Evolutionary conservation across 2,113 vertebrate genomes (phyloP).

Genomic region (Neogobius melanostomus): DNA sequence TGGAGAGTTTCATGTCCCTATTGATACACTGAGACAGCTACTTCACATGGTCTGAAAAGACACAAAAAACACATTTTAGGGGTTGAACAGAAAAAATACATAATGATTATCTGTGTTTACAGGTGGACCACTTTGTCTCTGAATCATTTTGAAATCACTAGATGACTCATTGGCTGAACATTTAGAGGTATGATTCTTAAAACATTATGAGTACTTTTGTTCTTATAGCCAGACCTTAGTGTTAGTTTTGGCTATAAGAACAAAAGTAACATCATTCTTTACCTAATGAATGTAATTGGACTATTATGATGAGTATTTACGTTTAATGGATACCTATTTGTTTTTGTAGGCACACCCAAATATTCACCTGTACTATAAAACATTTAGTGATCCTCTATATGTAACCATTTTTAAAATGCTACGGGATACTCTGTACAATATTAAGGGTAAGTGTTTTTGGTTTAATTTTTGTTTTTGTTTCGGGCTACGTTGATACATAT

Average conservation of each 20-base stretch:
- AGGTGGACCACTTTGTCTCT: conserved; percentile 91
- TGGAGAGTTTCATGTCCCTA: conserved; percentile 87
- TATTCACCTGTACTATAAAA: conserved; percentile 85
- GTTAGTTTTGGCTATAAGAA: too few species aligned
- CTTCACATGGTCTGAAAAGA: conserved; percentile 84
- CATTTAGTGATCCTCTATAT: conserved; percentile 93
- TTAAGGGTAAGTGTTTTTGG: conserved; percentile 82
- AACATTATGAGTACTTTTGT: not conserved
- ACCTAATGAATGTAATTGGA: too few species aligned
- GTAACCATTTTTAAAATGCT: conserved; percentile 97
- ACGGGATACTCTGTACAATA: conserved; percentile 90
- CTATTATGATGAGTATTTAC: not conserved
- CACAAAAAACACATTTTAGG: not conserved
- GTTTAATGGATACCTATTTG: conserved; percentile 16
- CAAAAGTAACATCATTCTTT: too few species aligned
- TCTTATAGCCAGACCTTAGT: not conserved
- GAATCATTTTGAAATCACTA: conserved; percentile 87
- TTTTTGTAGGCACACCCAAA: conserved; percentile 75
- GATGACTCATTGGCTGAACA: conserved; percentile 80
- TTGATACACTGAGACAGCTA: conserved; percentile 87
- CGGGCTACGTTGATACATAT: fast-evolving
- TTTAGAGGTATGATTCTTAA: conserved; percentile 77
- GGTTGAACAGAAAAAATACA: not conserved
- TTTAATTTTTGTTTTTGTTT: not conserved
- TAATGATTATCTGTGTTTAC: not conserved